Evolutionary conservation across 2,797 vertebrate species (phyloP), one percentile per base, ranked within the genome.

Genomic region (Oreonectes daqikongensis): DNA sequence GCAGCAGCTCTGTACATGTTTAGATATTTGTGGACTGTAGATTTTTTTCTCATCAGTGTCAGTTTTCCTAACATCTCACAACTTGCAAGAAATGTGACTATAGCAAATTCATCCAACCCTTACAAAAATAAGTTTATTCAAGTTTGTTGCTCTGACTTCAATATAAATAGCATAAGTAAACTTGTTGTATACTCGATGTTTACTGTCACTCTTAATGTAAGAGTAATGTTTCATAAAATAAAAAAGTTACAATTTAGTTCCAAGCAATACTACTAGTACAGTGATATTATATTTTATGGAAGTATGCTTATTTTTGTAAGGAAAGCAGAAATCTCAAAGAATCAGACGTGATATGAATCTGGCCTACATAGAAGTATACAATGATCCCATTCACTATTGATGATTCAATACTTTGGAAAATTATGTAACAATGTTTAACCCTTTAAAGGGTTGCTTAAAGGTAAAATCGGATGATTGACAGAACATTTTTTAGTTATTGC

Each of bases 1-100:
- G 50, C 26, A 59, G 59, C 30, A 52, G 4, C 28, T 69, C 66
- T 26, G 20, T 52, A 69, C 75, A 63, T 69, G 75, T 52, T 77
- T 22, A 69, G 44, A 50, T 28, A 38, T 77, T 50, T 65, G 18
- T 42, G 7, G 32, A 65, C 0, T 18, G n/a, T 14, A 18, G 3
- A 18, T 30, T 22, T 2, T 44, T 40, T 67, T 24, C 10, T 55
- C 22, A 30, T 48, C 2, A 32, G 9, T 24, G 53, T 20, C 44
- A 64, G 4, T 40, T 74, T 24, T 66, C 15, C n/a, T 28, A 60
- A 7, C 28, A 32, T 3, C 18, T 26, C 17, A 15, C 3, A 8
- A 67, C 50, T 38, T 67, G 38, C 30, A 35, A 4, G 9, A 3
- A 3, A 14, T 42, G 35, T 28, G 52, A 14, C 10, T 46, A 17